phyloP scores from a whole-genome alignment of 2,113 vertebrate species.

The Formicarius rufipectus region DNA sequence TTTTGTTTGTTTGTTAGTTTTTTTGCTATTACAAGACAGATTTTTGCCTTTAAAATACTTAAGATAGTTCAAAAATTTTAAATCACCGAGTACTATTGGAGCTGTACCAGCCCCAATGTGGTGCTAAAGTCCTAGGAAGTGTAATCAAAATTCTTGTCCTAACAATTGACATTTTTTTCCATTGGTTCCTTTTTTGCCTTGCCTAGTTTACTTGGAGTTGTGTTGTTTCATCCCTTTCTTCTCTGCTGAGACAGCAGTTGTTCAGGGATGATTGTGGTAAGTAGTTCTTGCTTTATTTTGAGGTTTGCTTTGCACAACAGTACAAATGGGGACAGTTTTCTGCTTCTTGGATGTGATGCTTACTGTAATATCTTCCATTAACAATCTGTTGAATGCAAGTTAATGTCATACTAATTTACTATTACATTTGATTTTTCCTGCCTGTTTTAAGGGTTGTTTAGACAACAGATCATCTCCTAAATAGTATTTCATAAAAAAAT shows the following conservation, averaged over 20 bases:
- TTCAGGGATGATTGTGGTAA: background rate
- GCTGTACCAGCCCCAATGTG: background rate
- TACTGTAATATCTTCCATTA: background rate
- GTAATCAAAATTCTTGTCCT: background rate
- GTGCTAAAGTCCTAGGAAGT: background rate
- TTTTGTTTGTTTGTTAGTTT: fast-evolving
- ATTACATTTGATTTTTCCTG: background rate
- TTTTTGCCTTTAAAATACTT: too few relatives aligned
- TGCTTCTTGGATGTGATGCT: background rate
- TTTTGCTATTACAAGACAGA: background rate
- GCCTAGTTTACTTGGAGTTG: background rate
- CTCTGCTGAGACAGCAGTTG: background rate
- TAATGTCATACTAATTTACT: conserved; percentile 5
- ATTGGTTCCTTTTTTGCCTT: background rate
- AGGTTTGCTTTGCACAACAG: background rate
- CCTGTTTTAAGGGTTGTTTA: background rate
- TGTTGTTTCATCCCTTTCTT: background rate
- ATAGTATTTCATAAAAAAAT: background rate
- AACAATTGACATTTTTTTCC: background rate
- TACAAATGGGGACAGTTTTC: background rate
- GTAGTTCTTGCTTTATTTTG: background rate
- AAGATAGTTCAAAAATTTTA: background rate
- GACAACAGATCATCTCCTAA: background rate
- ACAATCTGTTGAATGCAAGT: conserved; percentile 11
- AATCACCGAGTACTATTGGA: background rate